A percentile compares a stretch with the other conserved stretches of the same genome.
Conservation (phyloP, 2,797 vertebrate genomes). For the Oreochromis grahami region DNA sequence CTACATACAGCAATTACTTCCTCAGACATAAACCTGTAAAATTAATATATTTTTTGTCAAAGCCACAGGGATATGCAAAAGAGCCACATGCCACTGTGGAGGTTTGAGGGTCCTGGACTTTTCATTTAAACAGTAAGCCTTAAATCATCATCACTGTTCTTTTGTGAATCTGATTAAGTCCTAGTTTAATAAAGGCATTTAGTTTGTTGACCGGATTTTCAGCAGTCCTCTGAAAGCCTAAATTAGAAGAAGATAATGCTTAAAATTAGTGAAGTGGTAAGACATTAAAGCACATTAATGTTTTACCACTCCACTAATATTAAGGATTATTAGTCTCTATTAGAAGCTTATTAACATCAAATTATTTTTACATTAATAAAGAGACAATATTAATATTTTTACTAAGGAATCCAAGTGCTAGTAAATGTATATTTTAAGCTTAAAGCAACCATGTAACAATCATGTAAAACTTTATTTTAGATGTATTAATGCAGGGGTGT, state of each 20-base stretch:
- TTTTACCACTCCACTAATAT: background rate
- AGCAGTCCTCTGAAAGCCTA: fast-evolving
- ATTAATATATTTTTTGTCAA: background rate
- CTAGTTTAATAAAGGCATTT: background rate
- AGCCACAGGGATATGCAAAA: background rate
- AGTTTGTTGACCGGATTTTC: background rate
- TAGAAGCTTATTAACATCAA: background rate
- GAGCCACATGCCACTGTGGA: fast-evolving
- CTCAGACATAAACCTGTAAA: background rate
- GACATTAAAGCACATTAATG: background rate
- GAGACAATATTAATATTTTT: fast-evolving
- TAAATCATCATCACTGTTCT: background rate
- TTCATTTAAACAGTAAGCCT: background rate
- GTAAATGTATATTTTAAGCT: background rate
- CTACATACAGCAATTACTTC: background rate
- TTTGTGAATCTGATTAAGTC: background rate
- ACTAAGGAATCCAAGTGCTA: fast-evolving
- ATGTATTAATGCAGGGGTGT: background rate
- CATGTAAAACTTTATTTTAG: background rate
- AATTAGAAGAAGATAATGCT: background rate
- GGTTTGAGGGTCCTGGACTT: background rate
- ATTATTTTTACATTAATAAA: background rate
- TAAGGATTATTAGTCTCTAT: background rate
- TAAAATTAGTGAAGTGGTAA: background rate
- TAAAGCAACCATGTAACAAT: background rate